phyloP scores from a whole-genome alignment of 2,797 vertebrate genomes.

The Rhodeus uyekii region DNA sequence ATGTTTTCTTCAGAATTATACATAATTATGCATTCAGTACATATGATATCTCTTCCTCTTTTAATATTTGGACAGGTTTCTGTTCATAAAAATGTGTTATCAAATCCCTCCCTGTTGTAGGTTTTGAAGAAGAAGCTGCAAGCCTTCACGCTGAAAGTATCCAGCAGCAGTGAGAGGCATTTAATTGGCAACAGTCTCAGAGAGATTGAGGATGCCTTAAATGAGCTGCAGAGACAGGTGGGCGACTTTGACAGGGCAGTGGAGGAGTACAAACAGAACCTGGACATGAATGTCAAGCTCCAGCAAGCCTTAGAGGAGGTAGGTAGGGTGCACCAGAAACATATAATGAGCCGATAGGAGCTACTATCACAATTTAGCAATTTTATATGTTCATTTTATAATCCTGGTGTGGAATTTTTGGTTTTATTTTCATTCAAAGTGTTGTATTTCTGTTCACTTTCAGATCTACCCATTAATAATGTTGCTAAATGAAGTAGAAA shows the following conservation, averaged over 20 bases:
- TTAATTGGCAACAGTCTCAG: constrained; percentile 64
- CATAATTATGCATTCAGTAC: neutral
- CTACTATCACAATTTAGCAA: neutral
- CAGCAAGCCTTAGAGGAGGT: constrained; percentile 91
- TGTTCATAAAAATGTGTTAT: neutral
- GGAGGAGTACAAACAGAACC: constrained; percentile 83
- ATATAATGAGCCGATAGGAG: neutral
- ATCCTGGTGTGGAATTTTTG: neutral
- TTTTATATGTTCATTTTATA: neutral
- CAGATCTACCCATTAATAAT: neutral
- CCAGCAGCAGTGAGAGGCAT: constrained; percentile 66
- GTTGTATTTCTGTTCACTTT: neutral
- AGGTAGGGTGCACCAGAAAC: constrained; percentile 37
- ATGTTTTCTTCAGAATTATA: neutral
- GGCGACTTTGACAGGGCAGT: constrained; percentile 80
- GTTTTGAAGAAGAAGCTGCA: constrained; percentile 81
- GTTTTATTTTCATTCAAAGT: neutral
- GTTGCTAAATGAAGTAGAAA: neutral
- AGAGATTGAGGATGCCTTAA: constrained; percentile 71
- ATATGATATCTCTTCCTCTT: neutral
- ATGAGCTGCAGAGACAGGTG: constrained; percentile 84
- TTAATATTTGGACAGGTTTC: neutral
- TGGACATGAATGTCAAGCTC: constrained; percentile 82
- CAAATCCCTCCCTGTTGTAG: constrained; percentile 62
- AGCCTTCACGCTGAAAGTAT: constrained; percentile 71